A percentile compares a stretch with the other conserved stretches of the same genome.
Conservation (phyloP, 92 coral and sea anemone species). For the Palythoa caribaeorum region DNA sequence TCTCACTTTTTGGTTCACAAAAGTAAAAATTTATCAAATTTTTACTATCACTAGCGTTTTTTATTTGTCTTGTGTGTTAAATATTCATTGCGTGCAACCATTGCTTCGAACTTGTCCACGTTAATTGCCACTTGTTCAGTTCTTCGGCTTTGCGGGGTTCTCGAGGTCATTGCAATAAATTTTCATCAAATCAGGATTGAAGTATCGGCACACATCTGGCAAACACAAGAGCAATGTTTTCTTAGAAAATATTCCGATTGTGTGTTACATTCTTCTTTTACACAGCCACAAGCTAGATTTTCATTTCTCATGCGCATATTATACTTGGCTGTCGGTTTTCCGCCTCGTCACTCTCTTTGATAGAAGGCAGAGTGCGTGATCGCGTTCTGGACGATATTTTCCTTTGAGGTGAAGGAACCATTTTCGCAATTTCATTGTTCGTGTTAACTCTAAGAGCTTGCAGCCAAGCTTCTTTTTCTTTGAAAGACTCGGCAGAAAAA, state of each 20-base stretch:
- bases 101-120: not conserved
- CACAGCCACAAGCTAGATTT: not conserved
- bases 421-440: not conserved
- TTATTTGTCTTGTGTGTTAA: not conserved
- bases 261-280: not conserved
- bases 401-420: not conserved
- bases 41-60: too few relatives aligned
- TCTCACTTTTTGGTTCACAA: not conserved
- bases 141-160: not conserved
- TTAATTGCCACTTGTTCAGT: not conserved
- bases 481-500: conserved; percentile 68
- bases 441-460: conserved; percentile 52
- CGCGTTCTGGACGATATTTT: conserved; percentile 37
- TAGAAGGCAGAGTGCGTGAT: conserved; percentile 21
- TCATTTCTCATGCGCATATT: conserved; percentile 16
- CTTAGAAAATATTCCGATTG: not conserved
- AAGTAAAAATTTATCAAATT: not conserved
- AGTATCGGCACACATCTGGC: not conserved
- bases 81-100: not conserved
- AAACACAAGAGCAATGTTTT: not conserved
- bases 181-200: not conserved
- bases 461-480: conserved; percentile 81
- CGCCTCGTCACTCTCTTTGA: conserved; percentile 24
- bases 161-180: not conserved
- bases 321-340: not conserved